Evolutionary conservation across 2,113 vertebrate species (phyloP).

Genomic region (Ariopsis seemanni): DNA sequence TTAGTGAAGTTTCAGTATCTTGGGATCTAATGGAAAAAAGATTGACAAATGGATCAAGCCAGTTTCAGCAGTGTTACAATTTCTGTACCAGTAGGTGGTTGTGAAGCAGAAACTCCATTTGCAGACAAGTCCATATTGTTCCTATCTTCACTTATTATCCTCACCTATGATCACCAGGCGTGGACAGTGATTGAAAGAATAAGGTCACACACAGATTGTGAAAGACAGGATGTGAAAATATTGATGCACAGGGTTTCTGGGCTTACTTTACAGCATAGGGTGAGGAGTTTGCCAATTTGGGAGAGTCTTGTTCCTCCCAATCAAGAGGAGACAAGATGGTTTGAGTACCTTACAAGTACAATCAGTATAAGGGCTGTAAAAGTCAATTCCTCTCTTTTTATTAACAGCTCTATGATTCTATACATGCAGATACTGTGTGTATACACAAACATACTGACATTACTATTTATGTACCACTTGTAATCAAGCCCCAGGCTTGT

Average conservation of each 20-base stretch:
- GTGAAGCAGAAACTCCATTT: neutral
- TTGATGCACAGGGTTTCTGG: neutral
- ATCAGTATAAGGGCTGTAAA: neutral
- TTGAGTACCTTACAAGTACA: neutral
- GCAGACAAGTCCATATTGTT: neutral
- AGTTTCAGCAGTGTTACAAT: neutral
- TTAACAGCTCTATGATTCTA: neutral
- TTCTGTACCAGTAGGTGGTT: neutral
- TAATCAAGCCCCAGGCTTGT: neutral
- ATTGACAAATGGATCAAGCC: neutral
- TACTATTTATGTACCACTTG: neutral
- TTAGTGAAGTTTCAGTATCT: neutral
- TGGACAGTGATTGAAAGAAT: neutral
- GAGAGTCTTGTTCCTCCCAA: neutral
- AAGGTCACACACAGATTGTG: neutral
- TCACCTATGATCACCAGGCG: neutral
- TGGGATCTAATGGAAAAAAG: neutral
- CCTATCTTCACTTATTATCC: neutral
- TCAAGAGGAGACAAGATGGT: neutral
- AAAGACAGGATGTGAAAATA: neutral
- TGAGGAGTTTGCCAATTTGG: neutral
- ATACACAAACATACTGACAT: neutral
- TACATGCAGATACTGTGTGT: neutral
- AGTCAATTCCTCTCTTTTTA: neutral
- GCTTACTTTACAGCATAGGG: neutral